These are phyloP conservation scores for Anguilla rostrata DNA, from an alignment of 2,113 vertebrate genomes.

Conservation along the genomic window DNA sequence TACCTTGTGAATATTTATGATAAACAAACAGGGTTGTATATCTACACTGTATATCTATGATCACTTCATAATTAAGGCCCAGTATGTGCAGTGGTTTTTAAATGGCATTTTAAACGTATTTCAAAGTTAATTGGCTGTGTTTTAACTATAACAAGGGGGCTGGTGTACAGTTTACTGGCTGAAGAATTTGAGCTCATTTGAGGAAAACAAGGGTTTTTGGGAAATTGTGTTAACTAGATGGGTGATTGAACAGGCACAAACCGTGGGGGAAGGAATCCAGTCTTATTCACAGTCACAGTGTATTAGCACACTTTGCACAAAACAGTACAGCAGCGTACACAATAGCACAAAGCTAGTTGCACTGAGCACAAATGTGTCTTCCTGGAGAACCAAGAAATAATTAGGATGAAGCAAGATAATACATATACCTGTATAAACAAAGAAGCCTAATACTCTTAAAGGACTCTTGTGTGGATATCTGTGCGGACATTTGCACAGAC, in stretches of 20 bases:
- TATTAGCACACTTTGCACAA: not conserved
- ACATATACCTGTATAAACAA: not conserved
- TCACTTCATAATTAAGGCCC: not conserved
- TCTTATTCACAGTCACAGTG: not conserved
- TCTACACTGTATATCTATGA: not conserved
- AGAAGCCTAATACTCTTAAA: not conserved
- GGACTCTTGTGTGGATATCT: too few species aligned
- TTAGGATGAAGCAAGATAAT: not conserved
- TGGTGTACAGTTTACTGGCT: not conserved
- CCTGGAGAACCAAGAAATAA: not conserved
- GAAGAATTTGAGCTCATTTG: not conserved
- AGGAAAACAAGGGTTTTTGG: not conserved
- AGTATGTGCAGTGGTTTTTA: not conserved
- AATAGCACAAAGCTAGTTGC: conserved; percentile 2
- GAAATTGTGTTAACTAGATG: not conserved
- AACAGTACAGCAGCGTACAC: not conserved
- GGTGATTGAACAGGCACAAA: not conserved
- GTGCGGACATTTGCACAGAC: not conserved
- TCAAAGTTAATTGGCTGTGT: not conserved
- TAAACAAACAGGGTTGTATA: too few species aligned
- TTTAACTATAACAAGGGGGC: not conserved
- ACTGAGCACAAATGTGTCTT: not conserved
- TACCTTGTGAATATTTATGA: too few species aligned
- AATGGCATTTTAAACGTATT: not conserved
- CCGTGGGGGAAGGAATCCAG: not conserved